These are phyloP conservation scores for Anoura caudifer DNA, from an alignment of 2,113 vertebrate genomes.

Conservation along the genomic window DNA sequence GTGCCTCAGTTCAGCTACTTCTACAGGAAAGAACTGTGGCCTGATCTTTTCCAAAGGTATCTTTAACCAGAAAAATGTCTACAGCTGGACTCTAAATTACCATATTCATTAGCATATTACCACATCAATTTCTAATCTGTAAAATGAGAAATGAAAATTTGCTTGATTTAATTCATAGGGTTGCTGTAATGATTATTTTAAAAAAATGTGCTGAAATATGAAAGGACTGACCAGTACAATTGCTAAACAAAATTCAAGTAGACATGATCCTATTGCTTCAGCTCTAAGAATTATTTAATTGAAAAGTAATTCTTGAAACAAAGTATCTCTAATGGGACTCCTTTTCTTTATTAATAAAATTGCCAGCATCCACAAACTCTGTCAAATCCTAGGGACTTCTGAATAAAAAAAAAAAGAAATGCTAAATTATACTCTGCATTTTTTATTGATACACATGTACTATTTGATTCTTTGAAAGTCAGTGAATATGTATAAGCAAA, in stretches of 20 bases:
- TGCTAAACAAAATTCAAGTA: not conserved
- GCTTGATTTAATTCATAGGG: not conserved
- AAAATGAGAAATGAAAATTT: not conserved
- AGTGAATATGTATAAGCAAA: not conserved
- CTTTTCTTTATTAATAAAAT: not conserved
- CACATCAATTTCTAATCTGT: not conserved
- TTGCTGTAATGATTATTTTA: not conserved
- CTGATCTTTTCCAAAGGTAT: not conserved
- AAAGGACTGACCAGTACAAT: not conserved
- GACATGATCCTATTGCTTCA: not conserved
- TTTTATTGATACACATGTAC: not conserved
- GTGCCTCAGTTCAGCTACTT: not conserved
- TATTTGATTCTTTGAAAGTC: not conserved
- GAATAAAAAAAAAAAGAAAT: not conserved
- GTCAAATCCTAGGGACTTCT: not conserved
- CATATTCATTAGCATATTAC: not conserved
- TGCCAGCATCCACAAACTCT: not conserved
- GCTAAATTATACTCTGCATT: not conserved
- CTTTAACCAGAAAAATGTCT: not conserved
- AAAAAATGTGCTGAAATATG: not conserved
- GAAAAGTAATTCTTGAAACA: conserved; percentile 7
- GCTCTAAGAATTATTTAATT: not conserved
- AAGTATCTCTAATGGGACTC: not conserved
- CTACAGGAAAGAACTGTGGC: not conserved
- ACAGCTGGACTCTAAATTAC: not conserved